A percentile compares a stretch with the other conserved stretches of the same genome.
These are phyloP conservation scores for Palaemon carinicauda DNA, from an alignment of 1,140 invertebrate genomes.

Conservation along the genomic window DNA sequence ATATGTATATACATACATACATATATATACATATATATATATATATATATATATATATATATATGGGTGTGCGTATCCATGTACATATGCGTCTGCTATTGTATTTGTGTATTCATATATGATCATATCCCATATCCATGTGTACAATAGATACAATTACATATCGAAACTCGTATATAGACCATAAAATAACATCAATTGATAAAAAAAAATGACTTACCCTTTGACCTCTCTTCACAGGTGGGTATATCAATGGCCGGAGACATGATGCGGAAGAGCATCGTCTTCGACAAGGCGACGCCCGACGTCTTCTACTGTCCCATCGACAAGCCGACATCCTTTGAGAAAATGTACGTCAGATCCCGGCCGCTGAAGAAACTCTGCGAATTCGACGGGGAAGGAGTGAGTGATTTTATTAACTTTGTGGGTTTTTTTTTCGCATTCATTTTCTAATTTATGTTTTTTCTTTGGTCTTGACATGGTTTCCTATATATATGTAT, in stretches of 20 bases:
- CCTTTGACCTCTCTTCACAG: constrained; percentile 11
- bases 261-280: constrained; percentile 81
- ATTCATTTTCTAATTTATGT: not conserved
- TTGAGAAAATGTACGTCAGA: constrained; percentile 67
- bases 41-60: not conserved
- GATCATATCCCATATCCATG: no score
- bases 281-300: constrained; percentile 83
- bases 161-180: not conserved
- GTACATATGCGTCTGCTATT: not conserved
- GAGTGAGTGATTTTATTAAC: constrained; percentile 36
- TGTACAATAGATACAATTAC: no score
- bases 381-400: constrained; percentile 77
- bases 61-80: not conserved
- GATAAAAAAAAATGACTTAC: no score
- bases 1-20: no score
- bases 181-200: no score
- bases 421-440: not conserved
- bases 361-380: constrained; percentile 76
- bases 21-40: not conserved
- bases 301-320: constrained; percentile 86
- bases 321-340: constrained; percentile 74
- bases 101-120: not conserved
- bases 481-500: no score
- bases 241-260: constrained; percentile 65
- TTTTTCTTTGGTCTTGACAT: no score